Evolutionary conservation across 2,113 vertebrate genomes (phyloP), one percentile per base, ranked within the genome.

Genomic region (Aviceda subcristata): DNA sequence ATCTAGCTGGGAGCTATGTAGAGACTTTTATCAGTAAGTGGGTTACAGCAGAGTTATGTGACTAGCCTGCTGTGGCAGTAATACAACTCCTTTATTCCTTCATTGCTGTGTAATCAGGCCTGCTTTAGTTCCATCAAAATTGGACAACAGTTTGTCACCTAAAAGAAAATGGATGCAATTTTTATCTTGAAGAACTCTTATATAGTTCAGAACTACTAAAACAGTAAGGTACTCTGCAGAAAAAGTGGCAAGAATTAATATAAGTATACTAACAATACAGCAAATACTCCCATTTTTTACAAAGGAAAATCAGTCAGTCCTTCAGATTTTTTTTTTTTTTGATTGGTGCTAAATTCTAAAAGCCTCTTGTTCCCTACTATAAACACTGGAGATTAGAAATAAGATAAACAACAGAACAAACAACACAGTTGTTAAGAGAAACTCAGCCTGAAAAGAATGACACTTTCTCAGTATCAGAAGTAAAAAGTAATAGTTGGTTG

Each of bases 401-500:
- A 71, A 23, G 39, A 71, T 17, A 75, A 86, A 93, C 75, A 79
- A 59, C 32, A 56, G 43, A 81, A 86, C 11, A 36, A 74, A 60
- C 14, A 86, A 57, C 3, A 12, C 32, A 51, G 22, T 60, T 92
- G 81, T 90, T 90, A 77, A 71, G 15, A 92, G 74, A 88, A 97
- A 90, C 69, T 67, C 69, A 78, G 39, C 4, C 6, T 91, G 55
- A 74, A 74, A 76, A 66, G 2, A 80, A 85, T 34, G 27, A 36
- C 16, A 63, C n/a, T 67, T 94, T 91, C 75, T 94, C 48, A 59
- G 76, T 74, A 78, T 76, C 86, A 90, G 87, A 97, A 96, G 96
- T 48, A 95, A 91, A 83, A 96, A 85, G n/a, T 62, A 88, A 89
- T 94, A 60, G 43, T 60, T 81, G 50, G 30, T 19, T 6, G 0